Evolutionary conservation across 2,888 invertebrate species (phyloP).

Genomic region (Aphrophora alni): DNA sequence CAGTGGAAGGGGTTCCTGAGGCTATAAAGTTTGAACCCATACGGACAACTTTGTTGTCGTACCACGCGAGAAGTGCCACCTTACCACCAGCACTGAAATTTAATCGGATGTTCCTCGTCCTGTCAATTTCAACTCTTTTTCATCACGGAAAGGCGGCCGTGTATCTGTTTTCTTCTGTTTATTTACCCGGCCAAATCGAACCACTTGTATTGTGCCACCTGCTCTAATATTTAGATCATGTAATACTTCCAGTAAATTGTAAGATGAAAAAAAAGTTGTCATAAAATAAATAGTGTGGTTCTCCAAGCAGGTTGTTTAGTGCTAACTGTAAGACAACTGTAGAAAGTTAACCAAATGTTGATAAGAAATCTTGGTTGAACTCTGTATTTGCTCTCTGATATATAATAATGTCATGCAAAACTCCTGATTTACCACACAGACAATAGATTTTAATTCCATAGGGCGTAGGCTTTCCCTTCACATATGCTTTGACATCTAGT

Average conservation of each 20-base stretch:
- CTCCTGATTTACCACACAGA: slow-evolving; percentile 44
- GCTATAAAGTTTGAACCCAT: slow-evolving; percentile 26
- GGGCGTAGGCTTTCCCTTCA: slow-evolving; percentile 50
- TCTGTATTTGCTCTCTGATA: slow-evolving; percentile 48
- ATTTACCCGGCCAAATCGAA: slow-evolving; percentile 39
- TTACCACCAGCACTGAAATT: neutral
- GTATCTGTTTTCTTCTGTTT: slow-evolving; percentile 27
- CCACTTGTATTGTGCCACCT: slow-evolving; percentile 43
- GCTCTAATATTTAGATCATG: slow-evolving; percentile 36
- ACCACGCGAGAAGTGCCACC: slow-evolving; percentile 17
- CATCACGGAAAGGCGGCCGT: slow-evolving; percentile 15
- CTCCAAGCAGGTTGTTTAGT: slow-evolving; percentile 20
- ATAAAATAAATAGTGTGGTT: slow-evolving; percentile 37
- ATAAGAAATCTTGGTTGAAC: slow-evolving; percentile 16
- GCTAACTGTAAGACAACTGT: slow-evolving; percentile 42
- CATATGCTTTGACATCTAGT: slow-evolving; percentile 47
- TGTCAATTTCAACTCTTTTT: slow-evolving; percentile 4
- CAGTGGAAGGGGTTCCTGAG: slow-evolving; percentile 6
- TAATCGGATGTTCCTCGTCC: slow-evolving; percentile 20
- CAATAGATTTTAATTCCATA: no score
- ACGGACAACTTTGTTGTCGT: slow-evolving; percentile 18
- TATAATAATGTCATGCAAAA: slow-evolving; percentile 47
- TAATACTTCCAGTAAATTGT: slow-evolving; percentile 44
- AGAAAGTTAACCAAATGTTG: slow-evolving; percentile 42
- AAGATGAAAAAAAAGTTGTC: slow-evolving; percentile 44